A percentile compares a stretch with the other conserved stretches of the same genome.
Conservation (phyloP, 1,140 invertebrate species). For the Papilio polyxenes region DNA sequence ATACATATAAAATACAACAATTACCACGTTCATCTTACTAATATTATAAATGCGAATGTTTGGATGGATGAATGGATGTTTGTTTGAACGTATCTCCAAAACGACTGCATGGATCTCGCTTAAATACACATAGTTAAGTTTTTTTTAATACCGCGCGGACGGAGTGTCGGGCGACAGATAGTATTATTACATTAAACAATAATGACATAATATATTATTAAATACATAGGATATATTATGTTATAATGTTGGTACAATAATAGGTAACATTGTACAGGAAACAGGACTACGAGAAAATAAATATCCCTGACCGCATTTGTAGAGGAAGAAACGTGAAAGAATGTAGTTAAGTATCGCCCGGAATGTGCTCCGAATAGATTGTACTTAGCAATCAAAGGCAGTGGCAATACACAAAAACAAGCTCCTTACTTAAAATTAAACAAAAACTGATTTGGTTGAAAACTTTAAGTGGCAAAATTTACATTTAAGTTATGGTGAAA, state of each 20-base stretch:
- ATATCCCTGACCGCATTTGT: neutral
- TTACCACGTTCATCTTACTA: too few species aligned
- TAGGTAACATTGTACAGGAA: neutral
- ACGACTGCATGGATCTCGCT: too few species aligned
- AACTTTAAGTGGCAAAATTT: neutral
- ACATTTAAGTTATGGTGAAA: too few species aligned
- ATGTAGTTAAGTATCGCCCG: conserved; percentile 8
- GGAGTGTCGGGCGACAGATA: too few species aligned
- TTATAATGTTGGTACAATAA: neutral
- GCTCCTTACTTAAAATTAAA: neutral
- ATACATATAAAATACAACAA: too few species aligned
- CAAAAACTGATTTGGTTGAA: neutral
- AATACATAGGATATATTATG: neutral
- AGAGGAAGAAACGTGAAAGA: conserved; percentile 1
- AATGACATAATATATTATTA: neutral
- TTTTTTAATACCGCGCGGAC: too few species aligned
- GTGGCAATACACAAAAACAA: neutral
- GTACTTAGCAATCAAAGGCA: neutral
- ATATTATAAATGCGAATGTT: too few species aligned
- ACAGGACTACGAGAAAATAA: neutral
- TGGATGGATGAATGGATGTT: too few species aligned
- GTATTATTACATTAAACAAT: too few species aligned
- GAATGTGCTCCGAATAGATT: neutral
- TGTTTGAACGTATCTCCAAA: too few species aligned
- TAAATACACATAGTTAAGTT: too few species aligned